These are phyloP conservation scores for Zygogramma bicolorata DNA, from an alignment of 2,888 invertebrate genomes.

Conservation along the genomic window DNA sequence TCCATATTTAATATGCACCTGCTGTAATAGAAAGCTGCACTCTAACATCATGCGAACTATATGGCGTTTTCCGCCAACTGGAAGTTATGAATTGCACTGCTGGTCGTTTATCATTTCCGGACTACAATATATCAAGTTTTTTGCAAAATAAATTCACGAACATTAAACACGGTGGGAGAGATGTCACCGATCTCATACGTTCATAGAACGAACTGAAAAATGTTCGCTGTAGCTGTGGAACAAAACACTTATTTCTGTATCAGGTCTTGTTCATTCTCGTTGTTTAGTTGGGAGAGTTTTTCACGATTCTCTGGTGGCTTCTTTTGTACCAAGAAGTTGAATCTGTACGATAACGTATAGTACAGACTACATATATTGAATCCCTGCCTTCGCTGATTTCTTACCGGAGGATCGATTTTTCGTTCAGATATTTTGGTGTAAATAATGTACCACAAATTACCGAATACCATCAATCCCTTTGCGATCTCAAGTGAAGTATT, in stretches of 20 bases:
- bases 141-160: background rate
- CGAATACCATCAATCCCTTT: too few relatives aligned
- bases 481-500: too few relatives aligned
- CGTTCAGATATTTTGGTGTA: too few relatives aligned
- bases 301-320: too few relatives aligned
- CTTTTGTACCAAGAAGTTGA: too few relatives aligned
- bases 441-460: too few relatives aligned
- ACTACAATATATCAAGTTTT: conserved; percentile 9
- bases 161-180: background rate
- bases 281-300: background rate
- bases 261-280: background rate
- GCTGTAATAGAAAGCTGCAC: background rate
- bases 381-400: too few relatives aligned
- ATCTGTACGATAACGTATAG: too few relatives aligned
- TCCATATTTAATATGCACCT: background rate
- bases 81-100: background rate
- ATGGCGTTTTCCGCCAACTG: background rate
- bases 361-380: too few relatives aligned
- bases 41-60: background rate
- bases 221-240: background rate
- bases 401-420: too few relatives aligned
- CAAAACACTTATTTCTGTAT: too few relatives aligned
- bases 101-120: conserved; percentile 1
- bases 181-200: background rate
- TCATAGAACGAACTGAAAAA: background rate